Evolutionary conservation across 2,888 invertebrate genomes (phyloP).

Genomic region (Phasia obesa): DNA sequence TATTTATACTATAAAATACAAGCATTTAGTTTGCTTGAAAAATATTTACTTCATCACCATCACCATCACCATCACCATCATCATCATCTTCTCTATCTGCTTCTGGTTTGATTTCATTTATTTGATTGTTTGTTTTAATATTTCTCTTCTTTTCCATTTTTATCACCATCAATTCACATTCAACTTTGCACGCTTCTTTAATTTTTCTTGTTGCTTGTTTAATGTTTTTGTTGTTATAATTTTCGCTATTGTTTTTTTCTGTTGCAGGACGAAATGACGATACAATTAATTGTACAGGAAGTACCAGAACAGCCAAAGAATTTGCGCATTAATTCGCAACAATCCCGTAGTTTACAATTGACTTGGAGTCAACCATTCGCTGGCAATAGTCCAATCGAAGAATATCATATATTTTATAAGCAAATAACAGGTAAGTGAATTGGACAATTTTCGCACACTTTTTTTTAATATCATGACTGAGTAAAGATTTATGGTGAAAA

Average conservation of each 20-base stretch:
- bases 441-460: background rate
- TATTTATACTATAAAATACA: too few species aligned
- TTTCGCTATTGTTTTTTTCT: background rate
- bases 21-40: conserved; percentile 14
- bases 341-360: conserved; percentile 91
- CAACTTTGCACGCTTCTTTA: conserved; percentile 15
- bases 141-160: conserved; percentile 17
- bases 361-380: conserved; percentile 95
- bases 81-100: conserved; percentile 17
- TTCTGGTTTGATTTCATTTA: conserved; percentile 37
- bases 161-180: conserved; percentile 18
- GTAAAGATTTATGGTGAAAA: background rate
- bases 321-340: conserved; percentile 91
- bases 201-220: conserved; percentile 33
- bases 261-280: conserved; percentile 90
- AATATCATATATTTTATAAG: conserved; percentile 95
- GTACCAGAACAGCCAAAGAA: conserved; percentile 95
- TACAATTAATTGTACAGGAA: conserved; percentile 95
- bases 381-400: conserved; percentile 93
- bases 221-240: conserved; percentile 26
- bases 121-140: background rate
- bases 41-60: conserved; percentile 49
- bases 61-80: conserved; percentile 29
- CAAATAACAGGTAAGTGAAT: conserved; percentile 85
- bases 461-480: background rate